Percentiles rank a stretch among this genome's conserved stretches.
phyloP scores from a whole-genome alignment of 2,113 vertebrate genomes.

The human region GRCh38 chr5:11527501-11528000 shows the following conservation, averaged over 20 bases:
- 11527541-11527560: too few relatives aligned
- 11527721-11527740: not conserved
- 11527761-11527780: not conserved
- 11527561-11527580: not conserved
- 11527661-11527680: not conserved
- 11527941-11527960: constrained; percentile 53
- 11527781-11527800: not conserved
- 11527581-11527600: not conserved
- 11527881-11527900: fast-evolving
- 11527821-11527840: fast-evolving
- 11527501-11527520: fast-evolving
- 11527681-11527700: not conserved
- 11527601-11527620: not conserved
- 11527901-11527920: not conserved
- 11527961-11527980: constrained; percentile 66
- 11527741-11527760: not conserved
- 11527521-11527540: too few relatives aligned
- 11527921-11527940: not conserved
- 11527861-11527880: not conserved
- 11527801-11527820: not conserved
- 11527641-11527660: not conserved
- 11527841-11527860: not conserved
- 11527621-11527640: not conserved
- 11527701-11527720: not conserved
- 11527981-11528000: constrained; percentile 56